Conservation (phyloP, 2,888 invertebrate genomes). For the Lepidochrysops patricia region DNA sequence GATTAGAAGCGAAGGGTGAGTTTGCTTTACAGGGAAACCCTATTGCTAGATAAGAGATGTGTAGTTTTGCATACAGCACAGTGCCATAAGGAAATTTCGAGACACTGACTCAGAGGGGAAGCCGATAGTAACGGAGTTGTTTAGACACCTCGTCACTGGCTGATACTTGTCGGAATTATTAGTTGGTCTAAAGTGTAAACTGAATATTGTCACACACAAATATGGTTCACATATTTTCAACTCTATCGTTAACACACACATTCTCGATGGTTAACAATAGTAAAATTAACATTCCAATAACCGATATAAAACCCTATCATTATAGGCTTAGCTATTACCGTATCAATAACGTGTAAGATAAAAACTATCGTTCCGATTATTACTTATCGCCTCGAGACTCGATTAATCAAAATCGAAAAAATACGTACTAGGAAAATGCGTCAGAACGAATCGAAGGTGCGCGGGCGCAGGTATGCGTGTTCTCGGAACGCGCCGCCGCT, state of each 20-base stretch:
- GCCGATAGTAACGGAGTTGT: no score
- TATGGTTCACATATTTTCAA: no score
- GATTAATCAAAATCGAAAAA: conserved; percentile 7
- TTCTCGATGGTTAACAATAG: not conserved
- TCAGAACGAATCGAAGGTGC: conserved; percentile 30
- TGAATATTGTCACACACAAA: not conserved
- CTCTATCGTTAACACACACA: no score
- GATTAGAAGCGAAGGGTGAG: no score
- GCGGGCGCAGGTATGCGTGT: conserved; percentile 68
- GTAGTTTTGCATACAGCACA: no score
- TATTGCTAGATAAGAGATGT: no score
- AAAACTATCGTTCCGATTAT: conserved; percentile 11
- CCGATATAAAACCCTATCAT: not conserved
- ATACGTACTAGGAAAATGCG: conserved; percentile 19
- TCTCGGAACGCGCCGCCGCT: conserved; percentile 63
- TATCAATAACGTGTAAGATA: not conserved
- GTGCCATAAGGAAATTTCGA: no score
- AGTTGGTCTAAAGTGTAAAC: no score
- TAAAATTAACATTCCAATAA: not conserved
- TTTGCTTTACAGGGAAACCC: no score
- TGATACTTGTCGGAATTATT: no score
- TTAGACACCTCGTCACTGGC: no score
- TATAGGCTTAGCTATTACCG: not conserved
- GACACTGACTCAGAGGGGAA: no score
- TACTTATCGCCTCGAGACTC: conserved; percentile 9